Percentiles rank a stretch among this genome's conserved stretches.
phyloP scores from a whole-genome alignment of 2,113 vertebrate genomes.

The Tychaedon coryphoeus region DNA sequence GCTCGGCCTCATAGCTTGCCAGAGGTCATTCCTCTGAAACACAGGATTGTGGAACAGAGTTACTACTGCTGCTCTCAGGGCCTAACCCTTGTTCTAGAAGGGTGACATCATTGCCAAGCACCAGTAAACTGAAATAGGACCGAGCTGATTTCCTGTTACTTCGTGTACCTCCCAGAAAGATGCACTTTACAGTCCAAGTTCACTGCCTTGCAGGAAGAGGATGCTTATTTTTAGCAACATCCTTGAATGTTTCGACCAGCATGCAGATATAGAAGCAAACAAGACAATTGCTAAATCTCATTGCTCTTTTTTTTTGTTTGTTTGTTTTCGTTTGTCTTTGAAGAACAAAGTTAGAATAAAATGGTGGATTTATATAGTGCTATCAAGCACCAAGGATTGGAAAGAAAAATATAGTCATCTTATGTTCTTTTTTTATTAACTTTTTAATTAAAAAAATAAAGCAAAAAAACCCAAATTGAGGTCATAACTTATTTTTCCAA shows the following conservation, averaged over 20 bases:
- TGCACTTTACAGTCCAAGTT: slow-evolving; percentile 46
- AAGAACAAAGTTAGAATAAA: not conserved
- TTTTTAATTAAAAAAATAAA: not conserved
- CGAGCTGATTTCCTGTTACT: slow-evolving; percentile 49
- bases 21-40: not conserved
- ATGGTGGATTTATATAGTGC: not conserved
- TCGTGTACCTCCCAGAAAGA: slow-evolving; percentile 2
- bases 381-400: not conserved
- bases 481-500: not conserved
- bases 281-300: not conserved
- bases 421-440: not conserved
- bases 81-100: not conserved
- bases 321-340: no score
- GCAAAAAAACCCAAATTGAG: not conserved
- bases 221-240: slow-evolving; percentile 71
- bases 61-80: not conserved
- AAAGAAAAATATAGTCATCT: not conserved
- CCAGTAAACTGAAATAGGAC: not conserved
- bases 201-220: slow-evolving; percentile 46
- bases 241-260: slow-evolving; percentile 44
- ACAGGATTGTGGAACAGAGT: not conserved
- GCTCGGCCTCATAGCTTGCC: not conserved
- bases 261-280: slow-evolving; percentile 6
- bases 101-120: not conserved
- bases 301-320: not conserved